Evolutionary conservation across 2,113 vertebrate species (phyloP), one percentile per base, ranked within the genome.

Genomic region (Crotalus tigris): DNA sequence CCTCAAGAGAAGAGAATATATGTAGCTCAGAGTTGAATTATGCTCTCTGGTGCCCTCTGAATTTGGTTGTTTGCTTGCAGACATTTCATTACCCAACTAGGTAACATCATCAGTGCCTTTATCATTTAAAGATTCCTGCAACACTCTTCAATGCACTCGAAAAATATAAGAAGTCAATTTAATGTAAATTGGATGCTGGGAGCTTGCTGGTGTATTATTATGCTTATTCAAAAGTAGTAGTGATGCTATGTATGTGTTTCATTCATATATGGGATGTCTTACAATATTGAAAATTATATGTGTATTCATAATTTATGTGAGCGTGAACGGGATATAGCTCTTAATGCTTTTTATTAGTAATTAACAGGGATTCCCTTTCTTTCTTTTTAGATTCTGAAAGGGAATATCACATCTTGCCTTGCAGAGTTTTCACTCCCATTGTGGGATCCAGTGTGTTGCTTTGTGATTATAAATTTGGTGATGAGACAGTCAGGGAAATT

Each of bases 381-480:
- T 55, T 29, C 85, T 1, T 90, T 85, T 75, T 90, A 98, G 97
- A 58, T 95, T 95, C 96, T 85, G 93, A 94, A 94, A 97, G 96
- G 89, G 96, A 96, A 59, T 97, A 96, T 92, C 96, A 97, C n/a
- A 93, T 95, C 3, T 95, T 98, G 51, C 98, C 98, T 93, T 97
- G 98, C 75, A 97, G 98, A 91, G 96, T 98, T 91, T 98, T 98
- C 96, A 96, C 97, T 23, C 96, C 97, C 3, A 85, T 98, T 93
- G 85, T 96, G 94, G 98, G 97, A 44, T 98, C 98, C 17, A 92
- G 33, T 55, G 94, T 98, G 92, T 97, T 97, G 97, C 95, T 98
- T 53, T 98, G 97, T 94, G 98, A 98, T 95, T 98, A 98, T 64
- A 98, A 98, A 93, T 98, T 98, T 90, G 95, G 96, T 3, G 98